Evolutionary conservation across 2,113 vertebrate genomes (phyloP).

Genomic region (Montifringilla adamsi): DNA sequence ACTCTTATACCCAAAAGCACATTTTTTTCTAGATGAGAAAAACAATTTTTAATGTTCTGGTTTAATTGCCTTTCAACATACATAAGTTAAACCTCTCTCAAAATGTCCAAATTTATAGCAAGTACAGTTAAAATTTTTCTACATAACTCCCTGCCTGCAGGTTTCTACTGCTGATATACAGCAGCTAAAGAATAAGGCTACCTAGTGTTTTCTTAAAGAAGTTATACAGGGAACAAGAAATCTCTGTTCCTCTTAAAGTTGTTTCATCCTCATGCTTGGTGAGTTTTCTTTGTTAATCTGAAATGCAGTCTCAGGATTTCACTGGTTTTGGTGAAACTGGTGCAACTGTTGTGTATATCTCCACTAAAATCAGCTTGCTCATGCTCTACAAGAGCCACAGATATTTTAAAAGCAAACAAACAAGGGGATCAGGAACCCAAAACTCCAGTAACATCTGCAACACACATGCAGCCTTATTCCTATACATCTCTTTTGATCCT

Average conservation of each 20-base stretch:
- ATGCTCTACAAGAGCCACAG: not conserved
- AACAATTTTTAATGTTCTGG: not conserved
- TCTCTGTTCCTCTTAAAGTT: not conserved
- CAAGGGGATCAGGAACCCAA: constrained; percentile 19
- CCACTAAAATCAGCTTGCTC: not conserved
- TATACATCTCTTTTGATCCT: constrained; percentile 50
- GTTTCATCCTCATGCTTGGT: not conserved
- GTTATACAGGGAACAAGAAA: not conserved
- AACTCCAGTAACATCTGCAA: constrained; percentile 53
- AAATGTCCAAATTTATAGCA: not conserved
- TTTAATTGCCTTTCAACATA: constrained; percentile 14
- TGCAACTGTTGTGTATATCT: not conserved
- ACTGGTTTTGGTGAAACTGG: not conserved
- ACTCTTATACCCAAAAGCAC: not conserved
- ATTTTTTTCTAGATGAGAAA: constrained; percentile 26
- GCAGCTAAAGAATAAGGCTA: not conserved
- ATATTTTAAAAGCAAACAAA: constrained; percentile 62
- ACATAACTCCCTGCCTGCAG: not conserved
- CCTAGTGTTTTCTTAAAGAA: not conserved
- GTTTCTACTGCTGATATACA: not conserved
- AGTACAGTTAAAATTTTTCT: not conserved
- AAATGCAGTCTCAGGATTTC: not conserved
- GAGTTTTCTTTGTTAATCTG: not conserved
- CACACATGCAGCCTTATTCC: constrained; percentile 49
- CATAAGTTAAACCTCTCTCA: not conserved